phyloP scores from a whole-genome alignment of 2,113 vertebrate genomes.

The Rattus rattus region DNA sequence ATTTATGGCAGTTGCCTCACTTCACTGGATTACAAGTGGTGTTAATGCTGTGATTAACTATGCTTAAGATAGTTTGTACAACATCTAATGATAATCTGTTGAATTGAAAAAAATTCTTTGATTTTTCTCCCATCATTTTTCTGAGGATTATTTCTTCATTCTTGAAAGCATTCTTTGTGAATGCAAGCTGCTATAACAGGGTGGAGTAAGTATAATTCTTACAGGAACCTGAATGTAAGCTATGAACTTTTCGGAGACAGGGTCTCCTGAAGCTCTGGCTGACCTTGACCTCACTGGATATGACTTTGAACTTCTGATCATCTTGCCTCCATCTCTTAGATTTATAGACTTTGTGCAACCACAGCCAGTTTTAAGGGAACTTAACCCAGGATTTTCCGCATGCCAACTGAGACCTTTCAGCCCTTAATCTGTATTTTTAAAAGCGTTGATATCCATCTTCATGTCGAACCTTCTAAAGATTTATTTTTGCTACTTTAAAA shows the following conservation, averaged over 20 bases:
- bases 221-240: constrained; percentile 32
- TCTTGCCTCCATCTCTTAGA: neutral
- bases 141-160: constrained; percentile 80
- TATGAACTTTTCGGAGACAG: neutral
- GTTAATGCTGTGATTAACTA: constrained; percentile 85
- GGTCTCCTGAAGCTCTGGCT: neutral
- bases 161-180: constrained; percentile 82
- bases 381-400: neutral
- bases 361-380: neutral
- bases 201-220: constrained; percentile 76
- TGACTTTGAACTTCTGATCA: neutral
- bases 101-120: constrained; percentile 76
- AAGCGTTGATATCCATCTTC: neutral
- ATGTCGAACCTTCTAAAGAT: too few relatives aligned
- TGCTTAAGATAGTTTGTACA: constrained; percentile 81
- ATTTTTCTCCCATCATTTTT: constrained; percentile 80
- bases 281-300: neutral
- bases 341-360: neutral
- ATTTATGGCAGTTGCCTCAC: constrained; percentile 78
- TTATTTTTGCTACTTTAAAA: neutral
- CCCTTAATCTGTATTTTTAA: constrained; percentile 30
- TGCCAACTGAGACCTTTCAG: neutral
- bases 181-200: constrained; percentile 78
- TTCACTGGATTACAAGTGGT: constrained; percentile 79
- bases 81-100: constrained; percentile 77